Evolutionary conservation across 2,797 vertebrate genomes (phyloP).

Genomic region (Varecia variegata): DNA sequence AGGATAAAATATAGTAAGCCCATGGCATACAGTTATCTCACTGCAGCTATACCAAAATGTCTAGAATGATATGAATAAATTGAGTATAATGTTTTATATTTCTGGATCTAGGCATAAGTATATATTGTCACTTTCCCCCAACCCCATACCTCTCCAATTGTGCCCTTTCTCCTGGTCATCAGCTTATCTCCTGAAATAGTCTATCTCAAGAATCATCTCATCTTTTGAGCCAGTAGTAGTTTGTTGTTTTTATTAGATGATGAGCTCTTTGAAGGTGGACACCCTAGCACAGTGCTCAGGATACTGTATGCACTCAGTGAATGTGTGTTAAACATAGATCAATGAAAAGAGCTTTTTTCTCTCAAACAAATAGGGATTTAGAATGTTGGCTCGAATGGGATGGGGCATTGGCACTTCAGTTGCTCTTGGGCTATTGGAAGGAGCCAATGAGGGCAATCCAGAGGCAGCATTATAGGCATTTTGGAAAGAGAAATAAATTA

Average conservation of each 20-base stretch:
- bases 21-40: background rate
- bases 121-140: background rate
- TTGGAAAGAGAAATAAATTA: constrained; percentile 10
- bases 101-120: background rate
- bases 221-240: background rate
- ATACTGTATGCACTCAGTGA: background rate
- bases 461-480: background rate
- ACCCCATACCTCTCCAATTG: background rate
- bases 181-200: background rate
- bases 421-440: background rate
- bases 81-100: background rate
- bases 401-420: background rate
- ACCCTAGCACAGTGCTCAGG: background rate
- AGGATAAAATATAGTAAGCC: background rate
- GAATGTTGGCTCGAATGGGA: background rate
- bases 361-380: background rate
- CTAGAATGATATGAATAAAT: background rate
- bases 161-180: background rate
- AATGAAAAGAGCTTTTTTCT: background rate
- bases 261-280: constrained; percentile 59
- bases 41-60: background rate
- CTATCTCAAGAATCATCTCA: background rate
- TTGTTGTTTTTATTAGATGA: background rate
- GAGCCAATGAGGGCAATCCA: background rate
- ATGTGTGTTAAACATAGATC: background rate